Evolutionary conservation across 2,888 invertebrate genomes (phyloP).

Genomic region (Hylaea fasciaria): DNA sequence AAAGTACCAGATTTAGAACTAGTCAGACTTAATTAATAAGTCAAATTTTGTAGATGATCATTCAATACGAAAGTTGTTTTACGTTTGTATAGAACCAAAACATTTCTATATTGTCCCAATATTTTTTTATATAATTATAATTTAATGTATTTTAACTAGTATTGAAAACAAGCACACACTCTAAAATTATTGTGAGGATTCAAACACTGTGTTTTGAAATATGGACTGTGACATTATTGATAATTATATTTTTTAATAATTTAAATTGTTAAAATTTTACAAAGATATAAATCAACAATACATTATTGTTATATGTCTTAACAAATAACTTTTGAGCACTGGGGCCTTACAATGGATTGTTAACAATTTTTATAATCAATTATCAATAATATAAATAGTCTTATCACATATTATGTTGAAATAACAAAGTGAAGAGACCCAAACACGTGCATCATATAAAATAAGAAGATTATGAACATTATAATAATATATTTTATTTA

Average conservation of each 20-base stretch:
- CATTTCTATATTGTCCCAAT: not conserved
- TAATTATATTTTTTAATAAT: conserved; percentile 51
- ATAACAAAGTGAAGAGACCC: conserved; percentile 41
- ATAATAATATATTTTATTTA: not conserved
- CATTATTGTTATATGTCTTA: conserved; percentile 64
- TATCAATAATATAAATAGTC: conserved; percentile 30
- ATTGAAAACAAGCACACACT: conserved; percentile 72
- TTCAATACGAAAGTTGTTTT: conserved; percentile 1
- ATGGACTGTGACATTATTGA: conserved; percentile 70
- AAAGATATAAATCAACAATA: conserved; percentile 60
- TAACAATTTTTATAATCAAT: conserved; percentile 32
- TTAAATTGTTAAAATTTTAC: conserved; percentile 50
- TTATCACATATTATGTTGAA: conserved; percentile 44
- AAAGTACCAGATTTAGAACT: not conserved
- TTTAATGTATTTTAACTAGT: conserved; percentile 41
- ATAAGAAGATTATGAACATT: conserved; percentile 3
- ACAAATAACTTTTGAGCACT: conserved; percentile 81
- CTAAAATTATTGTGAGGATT: conserved; percentile 65
- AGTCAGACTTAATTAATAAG: not conserved
- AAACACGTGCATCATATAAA: conserved; percentile 16
- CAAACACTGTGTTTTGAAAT: conserved; percentile 71
- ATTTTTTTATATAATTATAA: not conserved
- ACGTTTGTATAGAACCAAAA: not conserved
- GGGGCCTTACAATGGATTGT: conserved; percentile 54
- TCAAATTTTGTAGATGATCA: not conserved